These are phyloP conservation scores for Escarpia spicata DNA, from an alignment of 2,888 invertebrate genomes.

Conservation along the genomic window DNA sequence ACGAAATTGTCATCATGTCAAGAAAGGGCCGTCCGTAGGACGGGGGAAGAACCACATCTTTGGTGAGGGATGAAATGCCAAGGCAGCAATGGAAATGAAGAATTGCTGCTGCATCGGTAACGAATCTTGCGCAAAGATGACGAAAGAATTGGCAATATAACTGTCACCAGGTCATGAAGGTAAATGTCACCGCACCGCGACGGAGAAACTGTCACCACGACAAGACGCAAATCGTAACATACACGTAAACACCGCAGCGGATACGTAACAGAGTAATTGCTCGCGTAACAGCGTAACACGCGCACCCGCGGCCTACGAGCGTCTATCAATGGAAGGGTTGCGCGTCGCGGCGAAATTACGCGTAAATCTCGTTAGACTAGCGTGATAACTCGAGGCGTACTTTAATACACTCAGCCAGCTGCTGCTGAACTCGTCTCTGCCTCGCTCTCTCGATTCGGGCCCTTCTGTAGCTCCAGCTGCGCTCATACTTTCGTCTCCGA, in stretches of 20 bases:
- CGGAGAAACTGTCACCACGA: not conserved
- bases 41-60: not conserved
- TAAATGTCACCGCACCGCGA: not conserved
- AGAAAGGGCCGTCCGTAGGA: not conserved
- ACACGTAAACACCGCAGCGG: not conserved
- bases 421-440: not conserved
- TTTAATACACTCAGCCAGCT: constrained; percentile 16
- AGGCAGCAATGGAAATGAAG: not conserved
- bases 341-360: constrained; percentile 4
- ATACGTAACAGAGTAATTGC: not conserved
- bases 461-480: not conserved
- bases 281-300: not conserved
- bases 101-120: not conserved
- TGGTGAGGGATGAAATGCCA: not conserved
- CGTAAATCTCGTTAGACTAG: not conserved
- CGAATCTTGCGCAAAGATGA: not conserved
- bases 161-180: not conserved
- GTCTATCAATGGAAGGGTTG: constrained; percentile 4
- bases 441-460: not conserved
- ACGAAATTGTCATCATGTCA: not conserved
- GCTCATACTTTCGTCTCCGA: not conserved
- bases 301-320: not conserved
- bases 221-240: not conserved
- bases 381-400: constrained; percentile 12
- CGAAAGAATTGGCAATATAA: not conserved